phyloP scores from a whole-genome alignment of 2,113 vertebrate genomes.

The Chionodraco myersi region DNA sequence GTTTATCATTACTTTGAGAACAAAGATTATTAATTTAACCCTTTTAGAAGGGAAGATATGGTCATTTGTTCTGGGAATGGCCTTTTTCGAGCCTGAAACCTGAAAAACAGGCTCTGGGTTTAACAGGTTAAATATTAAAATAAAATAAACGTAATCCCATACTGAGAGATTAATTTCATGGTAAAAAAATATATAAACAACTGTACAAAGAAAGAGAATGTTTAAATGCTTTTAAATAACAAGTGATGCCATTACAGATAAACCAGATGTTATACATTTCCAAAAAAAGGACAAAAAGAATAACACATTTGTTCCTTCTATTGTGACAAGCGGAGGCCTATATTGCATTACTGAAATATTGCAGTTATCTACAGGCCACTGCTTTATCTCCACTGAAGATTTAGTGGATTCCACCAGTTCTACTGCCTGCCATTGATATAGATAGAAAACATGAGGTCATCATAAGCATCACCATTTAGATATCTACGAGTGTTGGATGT shows the following conservation, averaged over 20 bases:
- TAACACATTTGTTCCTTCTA: background rate
- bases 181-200: background rate
- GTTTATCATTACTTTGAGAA: too few relatives aligned
- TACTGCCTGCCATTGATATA: conserved; percentile 36
- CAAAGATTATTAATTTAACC: too few relatives aligned
- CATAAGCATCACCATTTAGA: conserved; percentile 37
- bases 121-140: too few relatives aligned
- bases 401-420: conserved; percentile 21
- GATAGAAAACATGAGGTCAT: conserved; percentile 42
- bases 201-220: background rate
- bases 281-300: conserved; percentile 1
- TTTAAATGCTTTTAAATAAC: background rate
- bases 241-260: background rate
- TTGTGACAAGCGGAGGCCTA: background rate
- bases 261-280: conserved; percentile 1
- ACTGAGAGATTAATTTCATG: background rate
- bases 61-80: too few relatives aligned
- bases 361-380: conserved; percentile 22
- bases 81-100: too few relatives aligned
- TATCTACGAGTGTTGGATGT: conserved; percentile 41
- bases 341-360: background rate
- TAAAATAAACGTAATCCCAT: too few relatives aligned
- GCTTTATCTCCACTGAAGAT: conserved; percentile 31
- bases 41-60: too few relatives aligned
- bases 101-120: too few relatives aligned